Evolutionary conservation across 1,140 invertebrate genomes (phyloP), one percentile per base, ranked within the genome.

Genomic region (Adoxophyes honmai): DNA sequence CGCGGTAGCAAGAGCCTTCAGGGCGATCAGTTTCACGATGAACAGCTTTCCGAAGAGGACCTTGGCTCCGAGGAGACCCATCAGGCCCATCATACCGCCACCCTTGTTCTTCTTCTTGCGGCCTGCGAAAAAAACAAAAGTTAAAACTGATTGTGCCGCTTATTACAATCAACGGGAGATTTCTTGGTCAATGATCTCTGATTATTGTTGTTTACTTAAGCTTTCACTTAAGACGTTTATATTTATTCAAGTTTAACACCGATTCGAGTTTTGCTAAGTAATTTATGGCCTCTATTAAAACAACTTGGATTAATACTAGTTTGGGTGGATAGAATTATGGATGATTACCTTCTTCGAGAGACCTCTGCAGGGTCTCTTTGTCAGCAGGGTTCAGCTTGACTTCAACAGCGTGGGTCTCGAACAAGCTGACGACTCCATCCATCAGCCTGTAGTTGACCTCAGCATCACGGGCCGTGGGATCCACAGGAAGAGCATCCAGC

Each of bases 301-400:
- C 18, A 0, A 18, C 21, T 28, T 28, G 11, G 2, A 1, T 6
- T 28, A 11, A 28, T 21, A 48, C 42, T 48, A 13, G 42, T 48
- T 48, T 48, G 42, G 3, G 11, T 33, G 21, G 28, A 48, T 44
- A 4, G 21, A 18, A 44, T 48, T 21, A 11, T 33, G 42, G 11
- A 48, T 48, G 18, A 52, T 10, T 70, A 88, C 86, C 86, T 87
- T 88, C 86, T 66, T 87, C 82, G 11, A 88, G 71, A 4, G 86
- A 88, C 54, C 84, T 72, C 42, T 86, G 78, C 34, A 88, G 62
- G 34, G 76, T 73, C 36, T 86, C 79, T 34, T 87, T 87, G 21
- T 88, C 86, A 42, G 76, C 78, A 5, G 78, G 66, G 58, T 88
- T 86, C 79, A 88, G 78, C 35, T 88, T 86, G 57, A 88, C 77